Conservation (phyloP, 30 jellyfish, hydroid and myxozoan genomes). For the Turritopsis rubra region DNA sequence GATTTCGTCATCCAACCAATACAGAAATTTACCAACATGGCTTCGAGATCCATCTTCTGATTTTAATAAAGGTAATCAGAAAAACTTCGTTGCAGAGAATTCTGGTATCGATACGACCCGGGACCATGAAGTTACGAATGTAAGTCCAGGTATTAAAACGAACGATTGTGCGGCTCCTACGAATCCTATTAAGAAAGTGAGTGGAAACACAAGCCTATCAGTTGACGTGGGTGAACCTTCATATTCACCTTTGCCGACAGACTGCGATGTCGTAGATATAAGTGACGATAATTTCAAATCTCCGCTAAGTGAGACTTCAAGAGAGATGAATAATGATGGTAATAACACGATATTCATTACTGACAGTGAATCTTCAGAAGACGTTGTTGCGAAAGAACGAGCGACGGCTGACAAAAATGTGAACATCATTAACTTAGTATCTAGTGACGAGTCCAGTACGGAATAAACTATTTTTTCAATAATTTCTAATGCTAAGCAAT, state of each 20-base stretch:
- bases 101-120: neutral
- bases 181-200: no score
- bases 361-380: neutral
- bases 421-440: neutral
- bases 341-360: neutral
- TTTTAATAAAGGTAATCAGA: neutral
- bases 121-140: neutral
- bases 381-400: neutral
- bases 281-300: neutral
- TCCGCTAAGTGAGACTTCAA: neutral
- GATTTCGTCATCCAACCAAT: no score
- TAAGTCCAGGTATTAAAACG: neutral
- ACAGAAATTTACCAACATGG: neutral
- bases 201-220: neutral
- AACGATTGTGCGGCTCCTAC: no score
- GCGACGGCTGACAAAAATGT: neutral
- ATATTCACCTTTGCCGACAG: neutral
- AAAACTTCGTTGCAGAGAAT: neutral
- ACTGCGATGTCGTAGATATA: neutral
- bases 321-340: neutral
- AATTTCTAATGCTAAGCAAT: neutral
- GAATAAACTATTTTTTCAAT: neutral
- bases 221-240: neutral
- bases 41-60: neutral
- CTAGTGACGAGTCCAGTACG: neutral